These are phyloP conservation scores for Sebastiscus tertius DNA, from an alignment of 2,797 vertebrate species.

Conservation along the genomic window DNA sequence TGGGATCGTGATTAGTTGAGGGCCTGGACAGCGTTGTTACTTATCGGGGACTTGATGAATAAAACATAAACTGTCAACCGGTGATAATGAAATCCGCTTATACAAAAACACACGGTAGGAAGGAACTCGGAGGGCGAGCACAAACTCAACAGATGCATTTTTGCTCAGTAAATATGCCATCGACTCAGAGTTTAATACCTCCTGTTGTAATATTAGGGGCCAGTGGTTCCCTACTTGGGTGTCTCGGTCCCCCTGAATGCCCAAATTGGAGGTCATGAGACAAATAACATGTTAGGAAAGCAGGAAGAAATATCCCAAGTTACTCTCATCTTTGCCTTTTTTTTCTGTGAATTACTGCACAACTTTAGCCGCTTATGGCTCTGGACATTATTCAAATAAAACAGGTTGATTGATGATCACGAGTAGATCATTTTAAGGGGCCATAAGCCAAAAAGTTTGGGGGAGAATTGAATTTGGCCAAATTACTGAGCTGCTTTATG, in stretches of 20 bases:
- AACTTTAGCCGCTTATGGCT: background rate
- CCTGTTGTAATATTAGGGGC: background rate
- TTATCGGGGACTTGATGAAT: slow-evolving; percentile 52
- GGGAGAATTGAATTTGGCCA: background rate
- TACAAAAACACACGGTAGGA: slow-evolving; percentile 7
- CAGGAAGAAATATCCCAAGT: background rate
- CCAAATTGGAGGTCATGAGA: background rate
- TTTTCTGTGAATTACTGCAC: background rate
- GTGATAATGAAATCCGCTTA: slow-evolving; percentile 26
- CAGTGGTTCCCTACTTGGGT: background rate
- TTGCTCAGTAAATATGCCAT: background rate
- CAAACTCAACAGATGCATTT: background rate
- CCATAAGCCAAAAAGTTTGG: background rate
- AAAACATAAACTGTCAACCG: slow-evolving; percentile 50
- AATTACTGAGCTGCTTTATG: background rate
- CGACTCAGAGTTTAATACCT: background rate
- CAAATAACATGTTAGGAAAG: background rate
- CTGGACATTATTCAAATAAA: background rate
- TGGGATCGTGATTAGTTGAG: slow-evolving; percentile 52
- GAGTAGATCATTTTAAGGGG: background rate
- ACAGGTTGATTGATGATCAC: background rate
- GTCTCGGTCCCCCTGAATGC: background rate
- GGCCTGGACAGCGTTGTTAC: slow-evolving; percentile 17
- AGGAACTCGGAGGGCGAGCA: background rate
- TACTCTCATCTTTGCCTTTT: background rate